A percentile compares a stretch with the other conserved stretches of the same genome.
Conservation (phyloP, 2,888 invertebrate species). For the Ptychoptera contaminata region DNA sequence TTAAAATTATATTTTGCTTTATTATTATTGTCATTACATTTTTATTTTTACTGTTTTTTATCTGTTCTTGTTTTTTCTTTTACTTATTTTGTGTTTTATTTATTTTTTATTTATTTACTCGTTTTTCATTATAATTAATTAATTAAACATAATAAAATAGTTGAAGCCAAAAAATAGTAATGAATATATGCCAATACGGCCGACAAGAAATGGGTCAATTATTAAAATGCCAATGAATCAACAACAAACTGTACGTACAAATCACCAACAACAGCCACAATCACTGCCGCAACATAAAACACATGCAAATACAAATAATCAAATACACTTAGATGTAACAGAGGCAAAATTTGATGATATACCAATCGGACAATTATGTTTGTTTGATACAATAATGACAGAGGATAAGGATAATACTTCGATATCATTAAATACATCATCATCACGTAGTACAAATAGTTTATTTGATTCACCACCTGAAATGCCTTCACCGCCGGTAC, state of each 20-base stretch:
- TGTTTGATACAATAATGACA: constrained; percentile 4
- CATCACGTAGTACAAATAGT: constrained; percentile 13
- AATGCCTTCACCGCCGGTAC: constrained; percentile 28
- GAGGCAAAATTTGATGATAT: neutral
- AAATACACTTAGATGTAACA: constrained; percentile 2
- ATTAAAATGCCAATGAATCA: constrained; percentile 3
- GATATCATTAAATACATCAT: constrained; percentile 12
- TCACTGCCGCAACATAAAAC: constrained; percentile 2
- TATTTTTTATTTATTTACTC: constrained; percentile 1
- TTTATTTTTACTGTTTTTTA: neutral
- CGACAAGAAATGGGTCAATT: constrained; percentile 3
- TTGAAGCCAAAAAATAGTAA: constrained; percentile 25
- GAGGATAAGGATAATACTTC: constrained; percentile 5
- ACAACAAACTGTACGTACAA: constrained; percentile 3
- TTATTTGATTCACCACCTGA: constrained; percentile 27
- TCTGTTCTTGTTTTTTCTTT: neutral
- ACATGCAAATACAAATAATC: neutral
- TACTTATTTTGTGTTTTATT: constrained; percentile 5
- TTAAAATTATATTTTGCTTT: too few species aligned
- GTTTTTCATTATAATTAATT: neutral
- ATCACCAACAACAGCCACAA: constrained; percentile 9
- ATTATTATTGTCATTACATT: neutral
- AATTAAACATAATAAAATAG: constrained; percentile 13
- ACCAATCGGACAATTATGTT: constrained; percentile 7
- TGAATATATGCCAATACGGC: constrained; percentile 11